These are phyloP conservation scores for Falco concolor DNA, from an alignment of 2,797 vertebrate genomes.

Conservation along the genomic window DNA sequence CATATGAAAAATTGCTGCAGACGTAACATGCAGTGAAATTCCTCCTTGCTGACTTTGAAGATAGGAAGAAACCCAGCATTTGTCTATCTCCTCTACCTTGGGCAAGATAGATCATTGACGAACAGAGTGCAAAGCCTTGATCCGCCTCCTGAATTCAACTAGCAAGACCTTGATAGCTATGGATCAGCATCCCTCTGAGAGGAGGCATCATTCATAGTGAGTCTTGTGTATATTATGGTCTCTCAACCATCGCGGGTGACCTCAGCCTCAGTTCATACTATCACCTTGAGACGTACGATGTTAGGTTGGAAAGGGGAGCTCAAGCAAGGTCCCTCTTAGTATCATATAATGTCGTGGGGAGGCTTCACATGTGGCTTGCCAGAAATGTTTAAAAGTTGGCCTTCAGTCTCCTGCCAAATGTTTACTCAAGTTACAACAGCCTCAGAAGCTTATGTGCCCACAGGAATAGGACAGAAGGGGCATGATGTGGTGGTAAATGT, in stretches of 20 bases:
- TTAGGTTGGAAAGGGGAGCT: neutral
- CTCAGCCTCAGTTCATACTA: neutral
- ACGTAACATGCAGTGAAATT: neutral
- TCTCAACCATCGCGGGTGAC: rapidly evolving
- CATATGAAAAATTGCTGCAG: neutral
- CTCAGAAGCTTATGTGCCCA: neutral
- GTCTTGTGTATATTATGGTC: neutral
- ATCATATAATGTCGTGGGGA: neutral
- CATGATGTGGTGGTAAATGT: rapidly evolving
- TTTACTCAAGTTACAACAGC: neutral
- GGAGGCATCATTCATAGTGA: neutral
- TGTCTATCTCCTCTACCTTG: neutral
- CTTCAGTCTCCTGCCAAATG: neutral
- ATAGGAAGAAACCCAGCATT: neutral
- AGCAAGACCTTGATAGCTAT: neutral
- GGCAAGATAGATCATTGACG: neutral
- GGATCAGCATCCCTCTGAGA: neutral
- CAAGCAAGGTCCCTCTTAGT: neutral
- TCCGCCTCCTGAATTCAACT: neutral
- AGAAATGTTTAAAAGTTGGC: neutral
- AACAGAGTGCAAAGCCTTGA: neutral
- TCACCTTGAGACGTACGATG: neutral
- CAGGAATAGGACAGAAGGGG: neutral
- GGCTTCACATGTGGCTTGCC: neutral
- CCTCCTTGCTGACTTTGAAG: neutral